These are phyloP conservation scores for Drosophila mimetica DNA, from an alignment of 2,888 invertebrate genomes.

Conservation along the genomic window DNA sequence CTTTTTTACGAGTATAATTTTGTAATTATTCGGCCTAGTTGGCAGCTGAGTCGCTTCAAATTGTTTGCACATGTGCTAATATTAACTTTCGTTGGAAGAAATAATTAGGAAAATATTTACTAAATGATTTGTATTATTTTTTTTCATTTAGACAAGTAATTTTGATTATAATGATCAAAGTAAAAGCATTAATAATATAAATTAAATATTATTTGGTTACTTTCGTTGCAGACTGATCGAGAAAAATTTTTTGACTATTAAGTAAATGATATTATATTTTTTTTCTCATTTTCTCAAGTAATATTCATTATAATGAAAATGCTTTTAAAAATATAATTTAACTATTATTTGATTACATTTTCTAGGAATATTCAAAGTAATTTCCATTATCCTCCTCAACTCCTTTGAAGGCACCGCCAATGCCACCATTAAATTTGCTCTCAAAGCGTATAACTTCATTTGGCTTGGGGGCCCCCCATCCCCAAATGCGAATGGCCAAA, in stretches of 20 bases:
- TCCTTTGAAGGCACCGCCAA: constrained; percentile 39
- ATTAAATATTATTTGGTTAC: neutral
- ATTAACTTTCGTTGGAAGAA: neutral
- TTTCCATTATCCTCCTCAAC: constrained; percentile 11
- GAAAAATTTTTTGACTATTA: no score
- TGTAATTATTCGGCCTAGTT: constrained; percentile 70
- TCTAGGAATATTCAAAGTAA: constrained; percentile 1
- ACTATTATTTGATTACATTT: neutral
- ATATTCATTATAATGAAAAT: no score
- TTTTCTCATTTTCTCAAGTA: no score
- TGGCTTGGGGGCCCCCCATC: constrained; percentile 12
- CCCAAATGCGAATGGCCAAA: neutral
- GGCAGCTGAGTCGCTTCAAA: constrained; percentile 51
- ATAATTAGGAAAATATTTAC: neutral
- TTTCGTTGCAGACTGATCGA: neutral
- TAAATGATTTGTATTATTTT: neutral
- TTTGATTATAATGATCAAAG: no score
- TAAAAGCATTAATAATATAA: no score
- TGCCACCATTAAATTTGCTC: constrained; percentile 24
- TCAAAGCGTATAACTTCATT: constrained; percentile 43
- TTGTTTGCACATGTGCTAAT: constrained; percentile 39
- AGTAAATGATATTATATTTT: no score
- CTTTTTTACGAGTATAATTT: constrained; percentile 56
- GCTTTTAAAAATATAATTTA: no score
- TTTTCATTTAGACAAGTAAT: no score